Evolutionary conservation across 1,140 invertebrate species (phyloP).

Genomic region (Anoplophora glabripennis): DNA sequence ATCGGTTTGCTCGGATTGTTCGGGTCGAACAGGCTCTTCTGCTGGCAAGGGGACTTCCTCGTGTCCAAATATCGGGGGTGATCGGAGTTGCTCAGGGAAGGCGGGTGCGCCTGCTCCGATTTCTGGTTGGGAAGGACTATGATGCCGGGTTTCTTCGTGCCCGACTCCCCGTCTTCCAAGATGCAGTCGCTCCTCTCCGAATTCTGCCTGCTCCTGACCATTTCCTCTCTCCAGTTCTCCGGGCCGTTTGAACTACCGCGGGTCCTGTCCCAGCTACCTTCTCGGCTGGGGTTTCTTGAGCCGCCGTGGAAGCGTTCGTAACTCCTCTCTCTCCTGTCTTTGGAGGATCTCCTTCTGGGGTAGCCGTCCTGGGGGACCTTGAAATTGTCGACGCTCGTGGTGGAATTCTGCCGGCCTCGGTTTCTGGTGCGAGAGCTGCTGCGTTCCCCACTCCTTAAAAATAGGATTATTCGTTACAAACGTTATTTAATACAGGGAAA

Average conservation of each 20-base stretch:
- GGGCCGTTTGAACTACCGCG: conserved; percentile 22
- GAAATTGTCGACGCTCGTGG: conserved; percentile 31
- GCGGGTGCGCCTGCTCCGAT: conserved; percentile 4
- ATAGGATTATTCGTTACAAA: not conserved
- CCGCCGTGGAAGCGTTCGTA: conserved; percentile 36
- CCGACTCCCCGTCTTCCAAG: conserved; percentile 11
- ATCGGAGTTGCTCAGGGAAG: conserved; percentile 21
- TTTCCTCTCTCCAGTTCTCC: conserved; percentile 47
- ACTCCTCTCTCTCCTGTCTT: conserved; percentile 35
- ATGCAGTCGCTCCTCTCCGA: conserved; percentile 20
- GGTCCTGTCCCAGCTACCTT: conserved; percentile 42
- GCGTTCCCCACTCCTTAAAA: conserved; percentile 21
- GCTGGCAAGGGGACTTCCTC: conserved; percentile 36
- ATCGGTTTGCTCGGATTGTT: conserved; percentile 70
- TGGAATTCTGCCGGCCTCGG: conserved; percentile 20
- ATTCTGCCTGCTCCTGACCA: conserved; percentile 34
- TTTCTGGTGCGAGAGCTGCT: not conserved
- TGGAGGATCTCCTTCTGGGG: conserved; percentile 15
- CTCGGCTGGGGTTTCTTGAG: conserved; percentile 38
- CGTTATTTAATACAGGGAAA: not conserved
- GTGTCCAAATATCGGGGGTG: conserved; percentile 23
- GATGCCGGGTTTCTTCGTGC: conserved; percentile 39
- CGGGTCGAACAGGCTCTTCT: conserved; percentile 63
- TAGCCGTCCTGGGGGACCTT: conserved; percentile 39
- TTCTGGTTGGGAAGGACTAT: conserved; percentile 35